Evolutionary conservation across 2,888 invertebrate species (phyloP).

Genomic region (Neria commutata): DNA sequence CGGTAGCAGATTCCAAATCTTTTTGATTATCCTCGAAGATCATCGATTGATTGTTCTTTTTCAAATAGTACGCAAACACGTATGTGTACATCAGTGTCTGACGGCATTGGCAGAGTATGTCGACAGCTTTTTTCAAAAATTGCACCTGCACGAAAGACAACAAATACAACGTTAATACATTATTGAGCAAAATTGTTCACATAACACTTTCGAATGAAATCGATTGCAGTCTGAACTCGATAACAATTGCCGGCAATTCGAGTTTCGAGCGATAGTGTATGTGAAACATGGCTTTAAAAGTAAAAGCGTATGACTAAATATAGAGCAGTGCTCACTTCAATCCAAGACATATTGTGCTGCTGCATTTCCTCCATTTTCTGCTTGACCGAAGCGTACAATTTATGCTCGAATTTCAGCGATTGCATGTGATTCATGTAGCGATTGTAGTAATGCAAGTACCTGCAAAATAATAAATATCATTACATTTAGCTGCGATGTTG

Average conservation of each 20-base stretch:
- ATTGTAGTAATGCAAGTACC: conserved; percentile 98
- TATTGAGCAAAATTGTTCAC: not conserved
- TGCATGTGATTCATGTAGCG: conserved; percentile 99
- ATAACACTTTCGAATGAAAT: too few relatives aligned
- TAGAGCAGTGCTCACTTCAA: conserved; percentile 71
- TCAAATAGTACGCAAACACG: conserved; percentile 98
- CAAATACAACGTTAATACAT: not conserved
- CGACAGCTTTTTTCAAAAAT: conserved; percentile 96
- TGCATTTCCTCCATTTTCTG: conserved; percentile 99
- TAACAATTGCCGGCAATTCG: too few relatives aligned
- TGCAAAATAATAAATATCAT: conserved; percentile 46
- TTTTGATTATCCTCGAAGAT: conserved; percentile 99
- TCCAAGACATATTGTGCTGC: conserved; percentile 99
- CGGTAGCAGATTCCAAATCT: conserved; percentile 96
- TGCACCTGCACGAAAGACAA: conserved; percentile 72
- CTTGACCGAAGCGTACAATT: conserved; percentile 93
- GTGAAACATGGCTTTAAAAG: too few relatives aligned
- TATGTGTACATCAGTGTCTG: conserved; percentile 99
- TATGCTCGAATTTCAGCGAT: conserved; percentile 95
- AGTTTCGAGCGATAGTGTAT: too few relatives aligned
- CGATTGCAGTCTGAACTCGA: too few relatives aligned
- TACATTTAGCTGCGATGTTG: not conserved
- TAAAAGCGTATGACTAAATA: not conserved
- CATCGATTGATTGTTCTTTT: conserved; percentile 97
- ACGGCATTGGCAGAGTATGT: conserved; percentile 94